Evolutionary conservation across 2,113 vertebrate species (phyloP).

Genomic region (Mohoua ochrocephala): DNA sequence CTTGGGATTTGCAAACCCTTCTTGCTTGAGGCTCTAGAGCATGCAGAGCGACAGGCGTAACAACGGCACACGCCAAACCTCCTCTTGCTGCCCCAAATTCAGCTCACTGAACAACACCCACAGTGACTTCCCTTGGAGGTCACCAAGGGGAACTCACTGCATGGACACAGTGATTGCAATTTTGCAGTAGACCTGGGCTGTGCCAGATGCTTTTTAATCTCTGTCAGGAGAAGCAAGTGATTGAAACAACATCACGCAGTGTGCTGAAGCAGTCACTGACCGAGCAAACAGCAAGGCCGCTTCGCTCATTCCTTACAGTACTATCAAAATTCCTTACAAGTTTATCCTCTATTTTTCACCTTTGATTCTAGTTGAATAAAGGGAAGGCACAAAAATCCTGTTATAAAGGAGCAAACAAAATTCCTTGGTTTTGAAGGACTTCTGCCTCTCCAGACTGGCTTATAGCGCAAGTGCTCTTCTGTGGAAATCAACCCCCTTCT

Average conservation of each 20-base stretch:
- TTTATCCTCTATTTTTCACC: not conserved
- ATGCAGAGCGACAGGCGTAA: accelerated
- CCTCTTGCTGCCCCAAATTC: not conserved
- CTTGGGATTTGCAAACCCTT: not conserved
- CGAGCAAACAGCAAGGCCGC: not conserved
- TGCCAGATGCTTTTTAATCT: not conserved
- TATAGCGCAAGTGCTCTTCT: not conserved
- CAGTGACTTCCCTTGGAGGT: accelerated
- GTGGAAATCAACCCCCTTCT: not conserved
- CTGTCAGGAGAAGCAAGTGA: not conserved
- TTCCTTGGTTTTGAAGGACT: not conserved
- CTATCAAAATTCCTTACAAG: not conserved
- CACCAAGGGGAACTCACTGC: not conserved
- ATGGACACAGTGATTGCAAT: not conserved
- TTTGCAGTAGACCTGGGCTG: not conserved
- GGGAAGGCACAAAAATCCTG: not conserved
- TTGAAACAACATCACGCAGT: not conserved
- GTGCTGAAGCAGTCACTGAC: not conserved
- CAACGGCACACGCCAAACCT: not conserved
- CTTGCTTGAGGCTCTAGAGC: not conserved
- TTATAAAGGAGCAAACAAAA: not conserved
- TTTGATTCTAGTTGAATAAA: not conserved
- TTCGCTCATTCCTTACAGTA: not conserved
- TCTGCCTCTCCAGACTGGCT: not conserved
- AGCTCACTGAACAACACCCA: not conserved